Evolutionary conservation across 2,113 vertebrate genomes (phyloP), one percentile per base, ranked within the genome.

Genomic region (Carassius carassius): DNA sequence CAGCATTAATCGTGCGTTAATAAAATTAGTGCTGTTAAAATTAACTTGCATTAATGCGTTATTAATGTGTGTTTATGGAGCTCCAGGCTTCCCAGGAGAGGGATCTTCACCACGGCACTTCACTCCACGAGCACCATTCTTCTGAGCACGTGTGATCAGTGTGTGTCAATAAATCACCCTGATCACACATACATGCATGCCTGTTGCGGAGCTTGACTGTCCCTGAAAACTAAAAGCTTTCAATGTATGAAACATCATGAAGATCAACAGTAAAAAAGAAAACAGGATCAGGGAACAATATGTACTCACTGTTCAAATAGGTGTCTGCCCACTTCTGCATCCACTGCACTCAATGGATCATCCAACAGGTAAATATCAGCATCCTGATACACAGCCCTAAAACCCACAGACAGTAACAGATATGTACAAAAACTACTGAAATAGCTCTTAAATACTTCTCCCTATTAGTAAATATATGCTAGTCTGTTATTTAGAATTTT

Each of bases 321-420:
- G 87, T 98, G 96, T 72, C 94, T 95, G 84, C 97, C 95, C 3
- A 99, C 98, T 92, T 99, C 97, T 4, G 96, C 94, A 89, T 99
- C 98, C 1, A 99, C 97, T 0, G 98, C 98, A 67, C 98, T 99
- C 88, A 99, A 93, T 0, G 97, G 98, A 78, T 99, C 98, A 23
- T 99, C 98, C 89, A 99, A 88, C 83, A 99, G 92, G 91, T 99
- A 99, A 93, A 99, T 95, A 84, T 99, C 98, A 19, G 98, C 97
- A 58, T 99, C 97, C 2, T 97, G 97, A 90, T 99, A 99, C 44
- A 99, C 96, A 0, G 97, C 97, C 91, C 98, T 99, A 65, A 92
- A 87, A 88, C 47, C 88, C 62, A 86, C 32, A 78, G 8, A 85
- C 51, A 86, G 17, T 63, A 32, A 58, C 4, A 41, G 4, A 62